phyloP scores from a whole-genome alignment of 2,888 invertebrate species.

The Tupiocoris notatus region DNA sequence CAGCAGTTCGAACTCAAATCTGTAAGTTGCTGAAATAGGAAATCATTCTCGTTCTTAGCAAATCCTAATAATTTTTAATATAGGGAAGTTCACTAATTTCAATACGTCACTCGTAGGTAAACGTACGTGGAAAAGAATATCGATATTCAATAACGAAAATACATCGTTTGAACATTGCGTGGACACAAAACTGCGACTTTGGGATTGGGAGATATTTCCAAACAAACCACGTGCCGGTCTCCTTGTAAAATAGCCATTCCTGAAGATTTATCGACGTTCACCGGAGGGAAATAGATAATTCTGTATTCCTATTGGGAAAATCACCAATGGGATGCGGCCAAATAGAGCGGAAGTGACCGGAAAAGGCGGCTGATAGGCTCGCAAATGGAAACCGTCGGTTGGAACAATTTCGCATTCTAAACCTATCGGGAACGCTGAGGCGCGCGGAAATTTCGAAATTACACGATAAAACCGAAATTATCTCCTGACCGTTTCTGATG shows the following conservation, averaged over 20 bases:
- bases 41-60: too few species aligned
- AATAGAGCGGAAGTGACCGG: neutral
- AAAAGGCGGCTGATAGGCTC: neutral
- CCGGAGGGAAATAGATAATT: neutral
- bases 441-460: conserved; percentile 3
- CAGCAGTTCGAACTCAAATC: too few species aligned
- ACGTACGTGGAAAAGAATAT: too few species aligned
- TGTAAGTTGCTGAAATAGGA: too few species aligned
- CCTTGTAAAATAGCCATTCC: neutral
- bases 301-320: neutral
- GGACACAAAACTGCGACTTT: too few species aligned
- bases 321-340: neutral
- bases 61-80: too few species aligned
- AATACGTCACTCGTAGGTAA: too few species aligned
- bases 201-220: too few species aligned
- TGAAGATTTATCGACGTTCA: neutral
- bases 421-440: neutral
- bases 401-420: neutral
- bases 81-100: too few species aligned
- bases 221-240: neutral
- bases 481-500: neutral
- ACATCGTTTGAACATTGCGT: too few species aligned
- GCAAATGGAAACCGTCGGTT: neutral
- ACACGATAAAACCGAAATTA: conserved; percentile 24
- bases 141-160: too few species aligned